Evolutionary conservation across 1,140 invertebrate species (phyloP).

Genomic region (Melipona quadrifasciata): DNA sequence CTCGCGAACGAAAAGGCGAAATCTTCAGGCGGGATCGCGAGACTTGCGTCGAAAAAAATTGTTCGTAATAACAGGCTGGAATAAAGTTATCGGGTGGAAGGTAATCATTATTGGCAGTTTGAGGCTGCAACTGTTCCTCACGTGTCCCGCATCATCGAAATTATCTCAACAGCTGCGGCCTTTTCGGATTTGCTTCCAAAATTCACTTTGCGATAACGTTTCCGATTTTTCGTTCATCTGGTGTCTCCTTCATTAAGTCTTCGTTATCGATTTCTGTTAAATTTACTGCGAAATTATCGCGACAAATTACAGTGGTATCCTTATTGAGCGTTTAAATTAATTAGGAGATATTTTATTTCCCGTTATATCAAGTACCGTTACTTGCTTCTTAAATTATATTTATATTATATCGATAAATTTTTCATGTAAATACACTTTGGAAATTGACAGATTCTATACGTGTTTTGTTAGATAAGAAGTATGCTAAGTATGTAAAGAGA

Average conservation of each 20-base stretch:
- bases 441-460: too few species aligned
- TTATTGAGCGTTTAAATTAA: not conserved
- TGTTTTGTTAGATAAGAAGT: too few species aligned
- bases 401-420: not conserved
- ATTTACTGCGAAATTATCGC: not conserved
- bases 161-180: not conserved
- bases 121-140: slow-evolving; percentile 1
- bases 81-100: slow-evolving; percentile 17
- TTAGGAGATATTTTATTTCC: not conserved
- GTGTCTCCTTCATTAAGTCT: not conserved
- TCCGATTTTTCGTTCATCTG: not conserved
- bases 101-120: slow-evolving; percentile 19
- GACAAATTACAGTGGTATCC: not conserved
- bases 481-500: too few species aligned
- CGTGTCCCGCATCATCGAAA: not conserved
- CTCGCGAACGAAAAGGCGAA: not conserved
- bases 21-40: not conserved
- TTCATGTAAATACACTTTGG: not conserved
- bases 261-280: not conserved
- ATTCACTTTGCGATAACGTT: not conserved
- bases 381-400: too few species aligned
- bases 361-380: too few species aligned
- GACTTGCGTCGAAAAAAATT: slow-evolving; percentile 10
- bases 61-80: slow-evolving; percentile 12
- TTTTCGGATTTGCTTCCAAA: not conserved